Evolutionary conservation across 2,888 invertebrate genomes (phyloP).

Genomic region (Euclidia mi): DNA sequence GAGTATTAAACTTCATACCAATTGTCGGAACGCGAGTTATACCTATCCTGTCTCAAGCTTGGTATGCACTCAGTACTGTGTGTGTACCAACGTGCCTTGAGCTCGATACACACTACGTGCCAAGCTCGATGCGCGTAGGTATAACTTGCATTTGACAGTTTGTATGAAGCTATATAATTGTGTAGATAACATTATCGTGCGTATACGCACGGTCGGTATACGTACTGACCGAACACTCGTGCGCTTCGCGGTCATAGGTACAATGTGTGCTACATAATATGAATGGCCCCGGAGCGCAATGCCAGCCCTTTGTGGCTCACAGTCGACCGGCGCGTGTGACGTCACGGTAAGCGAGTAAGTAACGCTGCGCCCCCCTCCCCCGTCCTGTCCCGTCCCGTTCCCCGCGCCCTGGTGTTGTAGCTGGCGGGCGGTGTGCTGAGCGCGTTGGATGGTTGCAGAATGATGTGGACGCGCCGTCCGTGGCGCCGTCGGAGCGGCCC

Average conservation of each 20-base stretch:
- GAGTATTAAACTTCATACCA: too few relatives aligned
- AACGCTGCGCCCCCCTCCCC: slow-evolving; percentile 73
- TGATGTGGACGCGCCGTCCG: slow-evolving; percentile 88
- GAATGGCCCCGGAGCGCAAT: not conserved
- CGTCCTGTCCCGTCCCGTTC: slow-evolving; percentile 39
- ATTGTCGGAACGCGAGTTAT: too few relatives aligned
- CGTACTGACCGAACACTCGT: not conserved
- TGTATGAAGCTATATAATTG: too few relatives aligned
- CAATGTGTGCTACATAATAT: not conserved
- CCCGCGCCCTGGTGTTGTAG: slow-evolving; percentile 71
- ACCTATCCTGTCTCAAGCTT: too few relatives aligned
- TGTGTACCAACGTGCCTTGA: too few relatives aligned
- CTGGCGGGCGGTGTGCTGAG: slow-evolving; percentile 83
- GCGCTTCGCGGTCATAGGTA: not conserved
- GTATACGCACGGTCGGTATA: too few relatives aligned
- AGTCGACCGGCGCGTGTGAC: slow-evolving; percentile 62
- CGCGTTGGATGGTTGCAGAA: slow-evolving; percentile 89
- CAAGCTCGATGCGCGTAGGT: too few relatives aligned
- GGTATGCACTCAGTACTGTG: too few relatives aligned
- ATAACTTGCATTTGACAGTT: too few relatives aligned
- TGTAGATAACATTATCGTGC: too few relatives aligned
- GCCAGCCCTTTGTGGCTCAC: slow-evolving; percentile 19
- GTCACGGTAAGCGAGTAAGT: slow-evolving; percentile 77
- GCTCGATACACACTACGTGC: too few relatives aligned
- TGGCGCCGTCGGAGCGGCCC: slow-evolving; percentile 77